These are phyloP conservation scores for Parotia lawesii DNA, from an alignment of 2,113 vertebrate genomes.

Conservation along the genomic window DNA sequence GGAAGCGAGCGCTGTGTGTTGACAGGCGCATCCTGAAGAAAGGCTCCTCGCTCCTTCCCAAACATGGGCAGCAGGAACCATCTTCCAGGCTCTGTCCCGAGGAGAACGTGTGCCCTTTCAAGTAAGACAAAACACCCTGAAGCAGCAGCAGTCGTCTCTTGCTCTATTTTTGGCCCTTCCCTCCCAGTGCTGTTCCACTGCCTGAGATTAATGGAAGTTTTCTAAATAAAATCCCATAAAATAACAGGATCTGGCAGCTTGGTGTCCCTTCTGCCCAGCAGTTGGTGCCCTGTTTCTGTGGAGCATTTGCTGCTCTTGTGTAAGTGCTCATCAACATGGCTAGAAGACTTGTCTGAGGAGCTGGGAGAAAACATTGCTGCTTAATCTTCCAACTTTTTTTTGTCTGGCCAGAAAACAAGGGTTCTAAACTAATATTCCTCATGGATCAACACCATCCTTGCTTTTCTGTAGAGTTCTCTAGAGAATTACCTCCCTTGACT, in stretches of 20 bases:
- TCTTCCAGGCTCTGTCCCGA: background rate
- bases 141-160: background rate
- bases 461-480: background rate
- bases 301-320: background rate
- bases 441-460: background rate
- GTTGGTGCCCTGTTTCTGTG: background rate
- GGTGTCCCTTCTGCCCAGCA: rapidly evolving
- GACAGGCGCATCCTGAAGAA: background rate
- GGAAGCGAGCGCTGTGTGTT: background rate
- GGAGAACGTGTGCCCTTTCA: background rate
- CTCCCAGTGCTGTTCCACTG: background rate
- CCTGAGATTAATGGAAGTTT: background rate
- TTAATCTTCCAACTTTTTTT: background rate
- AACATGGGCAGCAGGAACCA: constrained; percentile 41
- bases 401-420: background rate
- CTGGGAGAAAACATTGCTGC: background rate
- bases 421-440: background rate
- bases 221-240: background rate
- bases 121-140: background rate
- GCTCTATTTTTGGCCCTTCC: constrained; percentile 6
- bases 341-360: background rate
- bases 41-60: background rate
- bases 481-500: background rate
- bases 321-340: rapidly evolving
- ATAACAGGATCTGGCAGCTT: background rate